Conservation (phyloP, 2,888 invertebrate genomes). For the Ennomos erosarius region DNA sequence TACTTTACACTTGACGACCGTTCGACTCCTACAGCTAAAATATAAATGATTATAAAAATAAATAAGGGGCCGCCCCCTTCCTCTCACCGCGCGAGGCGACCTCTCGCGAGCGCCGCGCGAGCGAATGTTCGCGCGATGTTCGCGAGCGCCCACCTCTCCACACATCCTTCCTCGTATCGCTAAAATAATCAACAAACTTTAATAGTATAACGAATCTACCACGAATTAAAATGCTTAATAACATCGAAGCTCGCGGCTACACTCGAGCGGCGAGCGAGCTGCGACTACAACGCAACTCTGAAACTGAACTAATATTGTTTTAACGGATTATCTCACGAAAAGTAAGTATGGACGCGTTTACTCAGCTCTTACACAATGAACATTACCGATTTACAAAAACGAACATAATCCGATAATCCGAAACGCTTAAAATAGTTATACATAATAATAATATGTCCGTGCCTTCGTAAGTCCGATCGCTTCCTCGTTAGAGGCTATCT, state of each 20-base stretch:
- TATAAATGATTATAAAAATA: constrained; percentile 84
- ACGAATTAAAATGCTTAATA: constrained; percentile 50
- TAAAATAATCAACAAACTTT: constrained; percentile 66
- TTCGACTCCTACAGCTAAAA: constrained; percentile 72
- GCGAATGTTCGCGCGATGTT: constrained; percentile 3
- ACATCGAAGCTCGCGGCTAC: constrained; percentile 49
- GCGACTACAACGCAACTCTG: no score
- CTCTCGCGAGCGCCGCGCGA: constrained; percentile 12
- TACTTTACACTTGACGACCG: constrained; percentile 70
- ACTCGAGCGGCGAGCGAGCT: no score
- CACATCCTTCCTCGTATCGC: constrained; percentile 54
- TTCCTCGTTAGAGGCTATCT: constrained; percentile 33
- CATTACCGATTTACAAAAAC: neutral
- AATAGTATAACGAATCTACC: constrained; percentile 63
- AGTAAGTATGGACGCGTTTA: no score
- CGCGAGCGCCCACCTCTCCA: constrained; percentile 23
- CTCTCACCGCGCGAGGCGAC: constrained; percentile 55
- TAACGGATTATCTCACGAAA: no score
- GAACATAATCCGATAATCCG: constrained; percentile 55
- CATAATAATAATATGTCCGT: constrained; percentile 65
- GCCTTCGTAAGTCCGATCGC: constrained; percentile 45
- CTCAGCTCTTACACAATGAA: no score
- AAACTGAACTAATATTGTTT: no score
- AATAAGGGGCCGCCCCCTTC: constrained; percentile 76
- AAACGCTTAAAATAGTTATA: constrained; percentile 65